Evolutionary conservation across 2,113 vertebrate species (phyloP).

Genomic region (Dromas ardeola): DNA sequence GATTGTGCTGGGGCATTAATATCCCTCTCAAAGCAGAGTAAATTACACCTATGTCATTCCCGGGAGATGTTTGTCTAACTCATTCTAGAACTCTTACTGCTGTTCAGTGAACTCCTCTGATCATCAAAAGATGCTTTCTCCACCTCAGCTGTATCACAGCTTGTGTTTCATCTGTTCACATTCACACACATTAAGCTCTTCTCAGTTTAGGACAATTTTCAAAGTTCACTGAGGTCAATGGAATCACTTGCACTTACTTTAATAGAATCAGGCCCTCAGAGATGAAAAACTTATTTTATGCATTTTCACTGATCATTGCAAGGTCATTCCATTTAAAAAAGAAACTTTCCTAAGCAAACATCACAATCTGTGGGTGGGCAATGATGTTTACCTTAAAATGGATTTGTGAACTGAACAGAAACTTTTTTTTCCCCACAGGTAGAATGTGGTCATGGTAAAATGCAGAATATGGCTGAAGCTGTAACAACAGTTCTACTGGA

Average conservation of each 20-base stretch:
- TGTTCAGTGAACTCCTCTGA: constrained; percentile 4
- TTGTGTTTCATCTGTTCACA: constrained; percentile 27
- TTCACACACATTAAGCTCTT: not conserved
- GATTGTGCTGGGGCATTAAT: not conserved
- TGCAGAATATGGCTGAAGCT: not conserved
- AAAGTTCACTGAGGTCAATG: not conserved
- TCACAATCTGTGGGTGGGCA: not conserved
- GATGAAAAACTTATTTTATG: constrained; percentile 28
- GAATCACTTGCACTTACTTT: not conserved
- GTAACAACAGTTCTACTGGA: not conserved
- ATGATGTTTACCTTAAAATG: constrained; percentile 50
- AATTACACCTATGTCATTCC: not conserved
- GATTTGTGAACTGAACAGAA: constrained; percentile 46
- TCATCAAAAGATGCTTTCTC: constrained; percentile 25
- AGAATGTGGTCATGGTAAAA: constrained; percentile 16
- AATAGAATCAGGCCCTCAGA: constrained; percentile 24
- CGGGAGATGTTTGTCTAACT: constrained; percentile 18
- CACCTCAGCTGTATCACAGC: not conserved
- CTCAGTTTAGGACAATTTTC: constrained; percentile 10
- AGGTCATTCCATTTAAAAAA: constrained; percentile 26
- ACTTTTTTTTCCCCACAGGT: constrained; percentile 15
- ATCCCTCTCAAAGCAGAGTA: not conserved
- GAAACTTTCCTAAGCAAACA: constrained; percentile 23
- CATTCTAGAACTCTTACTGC: not conserved
- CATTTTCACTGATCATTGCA: not conserved